Conservation (phyloP, 2,797 vertebrate species). For the Synanceia verrucosa region DNA sequence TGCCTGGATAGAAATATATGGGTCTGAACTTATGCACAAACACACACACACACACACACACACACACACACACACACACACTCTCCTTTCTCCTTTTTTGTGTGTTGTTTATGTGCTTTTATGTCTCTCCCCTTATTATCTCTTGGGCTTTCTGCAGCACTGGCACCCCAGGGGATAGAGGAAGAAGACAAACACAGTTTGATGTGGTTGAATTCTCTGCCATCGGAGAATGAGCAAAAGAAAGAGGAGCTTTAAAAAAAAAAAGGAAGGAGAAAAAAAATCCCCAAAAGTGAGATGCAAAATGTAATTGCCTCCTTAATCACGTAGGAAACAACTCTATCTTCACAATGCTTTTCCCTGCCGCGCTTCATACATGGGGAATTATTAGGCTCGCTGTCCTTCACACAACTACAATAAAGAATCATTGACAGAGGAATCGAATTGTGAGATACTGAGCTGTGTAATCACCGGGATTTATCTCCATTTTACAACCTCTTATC, state of each 20-base stretch:
- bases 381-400: constrained; percentile 70
- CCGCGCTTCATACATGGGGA: constrained; percentile 51
- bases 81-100: constrained; percentile 36
- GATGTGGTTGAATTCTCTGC: constrained; percentile 74
- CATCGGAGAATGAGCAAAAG: constrained; percentile 53
- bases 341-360: constrained; percentile 41
- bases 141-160: constrained; percentile 68
- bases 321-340: constrained; percentile 60
- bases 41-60: background rate
- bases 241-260: constrained; percentile 25
- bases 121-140: constrained; percentile 73
- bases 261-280: accelerated
- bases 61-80: constrained; percentile 11
- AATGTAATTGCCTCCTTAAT: constrained; percentile 76
- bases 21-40: background rate
- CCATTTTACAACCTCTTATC: constrained; percentile 77
- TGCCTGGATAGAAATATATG: constrained; percentile 21
- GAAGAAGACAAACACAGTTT: constrained; percentile 74
- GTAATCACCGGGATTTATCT: constrained; percentile 78
- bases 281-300: constrained; percentile 60
- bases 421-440: constrained; percentile 63
- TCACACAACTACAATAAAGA: constrained; percentile 69
- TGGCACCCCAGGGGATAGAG: constrained; percentile 60
- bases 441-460: constrained; percentile 68
- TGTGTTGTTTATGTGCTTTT: constrained; percentile 75